Conservation (phyloP, 92 coral and sea anemone species). For the Parazoanthus atlanticus region DNA sequence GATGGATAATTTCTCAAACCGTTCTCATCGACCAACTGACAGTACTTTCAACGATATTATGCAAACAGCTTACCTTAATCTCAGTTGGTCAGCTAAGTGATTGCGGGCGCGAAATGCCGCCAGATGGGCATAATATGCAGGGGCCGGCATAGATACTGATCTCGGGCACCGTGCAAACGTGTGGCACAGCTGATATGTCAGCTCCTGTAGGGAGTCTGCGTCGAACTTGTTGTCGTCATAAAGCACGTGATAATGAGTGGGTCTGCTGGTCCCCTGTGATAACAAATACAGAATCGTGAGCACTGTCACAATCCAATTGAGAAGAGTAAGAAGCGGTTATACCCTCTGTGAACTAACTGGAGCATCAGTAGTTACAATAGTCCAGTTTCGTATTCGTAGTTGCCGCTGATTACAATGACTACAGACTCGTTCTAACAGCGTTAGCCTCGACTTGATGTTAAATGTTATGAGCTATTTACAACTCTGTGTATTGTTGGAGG, state of each 20-base stretch:
- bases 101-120: conserved; percentile 58
- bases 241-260: conserved; percentile 53
- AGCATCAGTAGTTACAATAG: too few species aligned
- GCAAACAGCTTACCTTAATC: conserved; percentile 18
- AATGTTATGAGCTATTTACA: too few species aligned
- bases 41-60: not conserved
- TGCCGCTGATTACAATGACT: too few species aligned
- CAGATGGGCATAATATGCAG: conserved; percentile 57
- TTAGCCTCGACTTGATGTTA: too few species aligned
- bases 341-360: not conserved
- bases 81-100: conserved; percentile 24
- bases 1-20: too few species aligned
- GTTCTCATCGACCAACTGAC: not conserved
- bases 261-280: conserved; percentile 55
- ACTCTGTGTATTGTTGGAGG: too few species aligned
- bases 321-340: not conserved
- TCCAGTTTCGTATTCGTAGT: too few species aligned
- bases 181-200: conserved; percentile 56
- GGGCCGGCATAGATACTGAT: conserved; percentile 55
- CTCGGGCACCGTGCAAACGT: conserved; percentile 58
- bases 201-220: conserved; percentile 54
- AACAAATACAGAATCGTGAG: not conserved
- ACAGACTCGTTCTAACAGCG: too few species aligned
- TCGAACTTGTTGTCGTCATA: conserved; percentile 51
- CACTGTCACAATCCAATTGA: not conserved